Evolutionary conservation across 2,797 vertebrate species (phyloP), one percentile per base, ranked within the genome.

Genomic region (Adelosebastes latens): DNA sequence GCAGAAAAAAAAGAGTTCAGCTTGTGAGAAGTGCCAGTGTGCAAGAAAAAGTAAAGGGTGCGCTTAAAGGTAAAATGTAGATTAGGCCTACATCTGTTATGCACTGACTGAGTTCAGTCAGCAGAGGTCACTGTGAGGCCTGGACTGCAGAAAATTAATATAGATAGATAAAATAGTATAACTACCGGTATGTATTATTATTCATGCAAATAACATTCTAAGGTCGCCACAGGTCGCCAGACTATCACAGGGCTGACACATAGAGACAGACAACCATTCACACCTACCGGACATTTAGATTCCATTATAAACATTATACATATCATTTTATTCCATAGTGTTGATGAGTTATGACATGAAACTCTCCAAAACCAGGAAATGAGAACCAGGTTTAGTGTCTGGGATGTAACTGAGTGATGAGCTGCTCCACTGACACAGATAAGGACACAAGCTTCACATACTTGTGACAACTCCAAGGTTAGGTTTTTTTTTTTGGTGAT

Each of bases 91-190:
- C 42, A 18, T 18, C 1, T 46, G 42, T 46, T 46, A 46, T 16
- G 16, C n/a, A n/a, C n/a, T 78, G n/a, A 29, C 55, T 29, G 6
- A 53, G 24, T 67, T 72, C 39, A 46, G 80, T 42, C 89, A 86
- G 72, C 78, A 89, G 89, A 24, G 85, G 88, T 55, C 80, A 42
- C 70, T 83, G 67, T 82, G 13, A 42, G 29, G 42, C 65, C 56
- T 58, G 6, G 18, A 60, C 10, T 46, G 16, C 14, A 74, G 12
- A 14, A 14, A 20, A 56, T 22, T 2, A 39, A 4, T 4, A 52
- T 20, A 75, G 34, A 53, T 32, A 18, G n/a, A 36, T 69, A 8
- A 2, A 6, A n/a, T 14, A 14, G 22, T 22, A 49, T 24, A 16
- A 42, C 39, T 42, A 42, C 39, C 13, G 5, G 20, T 66, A 7